Base-by-base conservation (phyloP, 1,140 invertebrate species). In the Scaptodrosophila lebanonensis region DNA sequence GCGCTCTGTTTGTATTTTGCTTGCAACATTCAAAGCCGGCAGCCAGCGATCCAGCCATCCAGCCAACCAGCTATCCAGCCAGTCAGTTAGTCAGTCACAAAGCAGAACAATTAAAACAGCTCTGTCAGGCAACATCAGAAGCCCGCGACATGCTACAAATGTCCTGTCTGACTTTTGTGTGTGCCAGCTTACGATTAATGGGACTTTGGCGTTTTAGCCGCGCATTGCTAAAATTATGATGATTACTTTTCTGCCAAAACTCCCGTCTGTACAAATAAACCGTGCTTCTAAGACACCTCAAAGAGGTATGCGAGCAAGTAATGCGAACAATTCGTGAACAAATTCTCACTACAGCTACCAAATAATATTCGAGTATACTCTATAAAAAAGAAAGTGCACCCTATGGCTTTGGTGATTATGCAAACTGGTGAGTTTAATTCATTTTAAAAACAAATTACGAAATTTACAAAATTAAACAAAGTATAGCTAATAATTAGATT, bases 101-200 rank as follows among this genome's bases (percentile, higher is more conserved):
- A 54, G 66, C 52, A 27, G 35, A 4, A 82, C 75, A 82, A 79
- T 79, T 82, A 79, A 82, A 73, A 82, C 56, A 54, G 44, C 59
- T 69, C 65, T 69, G 50, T 39, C 54, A 51, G 75, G 66, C 45
- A 73, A 73, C 70, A 54, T 73, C 69, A 66, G 69, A 66, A 45
- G 47, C 29, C 15, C 66, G 51, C 51, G 48, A 61, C 50, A 56
- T 51, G 51, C 52, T 50, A 69, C 58, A 57, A 69, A 57, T 66
- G 58, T 66, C 57, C 58, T 57, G 62, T 63, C 43, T 53, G 16
- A 32, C 42, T 40, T 68, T 50, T 53, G 44, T 48, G 45, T 63
- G 30, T 42, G 12, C 15, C 38, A 54, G 60, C 52, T 43, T 56
- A 48, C 52, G 59, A 76, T 83, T 84, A 84, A 84, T 79, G 72